Conservation (phyloP, 2,113 vertebrate species). For the Sebastes schlegelii region DNA sequence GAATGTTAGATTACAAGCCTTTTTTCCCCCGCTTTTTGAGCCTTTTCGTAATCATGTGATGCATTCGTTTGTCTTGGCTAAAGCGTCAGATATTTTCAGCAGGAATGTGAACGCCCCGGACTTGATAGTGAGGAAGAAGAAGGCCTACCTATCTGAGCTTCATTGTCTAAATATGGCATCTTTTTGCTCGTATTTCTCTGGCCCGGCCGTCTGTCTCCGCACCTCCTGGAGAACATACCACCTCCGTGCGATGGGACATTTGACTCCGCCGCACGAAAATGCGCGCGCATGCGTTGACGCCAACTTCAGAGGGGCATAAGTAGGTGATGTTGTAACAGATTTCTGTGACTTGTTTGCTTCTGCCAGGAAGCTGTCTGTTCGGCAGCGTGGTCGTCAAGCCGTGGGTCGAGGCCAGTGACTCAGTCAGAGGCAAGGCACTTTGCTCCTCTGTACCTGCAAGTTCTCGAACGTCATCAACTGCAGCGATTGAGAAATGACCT, state of each 20-base stretch:
- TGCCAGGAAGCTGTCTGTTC: background rate
- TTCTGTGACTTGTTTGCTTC: slow-evolving; percentile 26
- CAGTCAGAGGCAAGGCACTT: slow-evolving; percentile 27
- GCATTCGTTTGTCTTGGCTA: slow-evolving; percentile 54
- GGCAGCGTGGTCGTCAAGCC: background rate
- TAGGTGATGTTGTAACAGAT: slow-evolving; percentile 28
- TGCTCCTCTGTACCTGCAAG: slow-evolving; percentile 3
- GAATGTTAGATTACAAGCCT: slow-evolving; percentile 26
- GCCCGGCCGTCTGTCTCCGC: slow-evolving; percentile 16
- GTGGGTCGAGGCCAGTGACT: slow-evolving; percentile 28
- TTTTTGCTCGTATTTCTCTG: slow-evolving; percentile 36
- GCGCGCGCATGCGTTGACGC: background rate
- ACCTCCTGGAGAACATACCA: slow-evolving; percentile 32
- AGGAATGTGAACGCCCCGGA: slow-evolving; percentile 52
- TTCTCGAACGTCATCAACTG: background rate
- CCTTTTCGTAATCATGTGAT: slow-evolving; percentile 6
- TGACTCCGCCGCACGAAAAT: slow-evolving; percentile 6
- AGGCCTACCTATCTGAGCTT: slow-evolving; percentile 39
- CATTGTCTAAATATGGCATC: slow-evolving; percentile 56
- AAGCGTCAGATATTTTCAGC: slow-evolving; percentile 33
- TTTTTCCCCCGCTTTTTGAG: background rate
- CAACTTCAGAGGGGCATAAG: background rate
- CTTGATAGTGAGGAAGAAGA: slow-evolving; percentile 8
- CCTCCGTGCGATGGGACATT: slow-evolving; percentile 24
- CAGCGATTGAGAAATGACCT: slow-evolving; percentile 33